A percentile compares a stretch with the other conserved stretches of the same genome.
phyloP scores from a whole-genome alignment of 2,797 vertebrate species.

The Lutjanus argentimaculatus region DNA sequence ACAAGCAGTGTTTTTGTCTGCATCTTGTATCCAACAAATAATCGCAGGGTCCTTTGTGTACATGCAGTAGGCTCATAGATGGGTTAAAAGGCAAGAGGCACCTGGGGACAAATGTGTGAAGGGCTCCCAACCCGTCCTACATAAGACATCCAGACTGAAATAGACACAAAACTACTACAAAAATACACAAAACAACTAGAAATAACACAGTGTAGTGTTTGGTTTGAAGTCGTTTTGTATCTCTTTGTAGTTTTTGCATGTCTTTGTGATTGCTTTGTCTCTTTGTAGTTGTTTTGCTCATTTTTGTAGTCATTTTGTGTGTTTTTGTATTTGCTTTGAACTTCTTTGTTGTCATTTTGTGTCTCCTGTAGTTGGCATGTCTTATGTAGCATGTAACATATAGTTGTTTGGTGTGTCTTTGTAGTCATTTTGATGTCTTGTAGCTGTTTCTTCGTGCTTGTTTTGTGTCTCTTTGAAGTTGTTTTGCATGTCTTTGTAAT shows the following conservation, averaged over 20 bases:
- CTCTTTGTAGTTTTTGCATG: neutral
- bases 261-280: neutral
- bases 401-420: neutral
- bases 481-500: neutral
- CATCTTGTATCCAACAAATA: neutral
- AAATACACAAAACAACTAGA: no score
- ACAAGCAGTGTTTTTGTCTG: neutral
- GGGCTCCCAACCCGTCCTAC: neutral
- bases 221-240: neutral
- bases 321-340: neutral
- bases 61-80: neutral
- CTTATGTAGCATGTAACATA: no score
- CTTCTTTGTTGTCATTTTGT: neutral
- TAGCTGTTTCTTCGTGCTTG: neutral
- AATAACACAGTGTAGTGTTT: no score
- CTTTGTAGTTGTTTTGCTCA: neutral
- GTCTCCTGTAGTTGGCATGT: neutral
- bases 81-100: neutral
- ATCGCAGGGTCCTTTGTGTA: neutral
- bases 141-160: neutral
- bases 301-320: neutral
- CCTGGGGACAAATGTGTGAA: neutral
- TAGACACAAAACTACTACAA: neutral
- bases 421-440: neutral
- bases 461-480: neutral